phyloP scores from a whole-genome alignment of 2,113 vertebrate genomes.

The Heliornis fulica region DNA sequence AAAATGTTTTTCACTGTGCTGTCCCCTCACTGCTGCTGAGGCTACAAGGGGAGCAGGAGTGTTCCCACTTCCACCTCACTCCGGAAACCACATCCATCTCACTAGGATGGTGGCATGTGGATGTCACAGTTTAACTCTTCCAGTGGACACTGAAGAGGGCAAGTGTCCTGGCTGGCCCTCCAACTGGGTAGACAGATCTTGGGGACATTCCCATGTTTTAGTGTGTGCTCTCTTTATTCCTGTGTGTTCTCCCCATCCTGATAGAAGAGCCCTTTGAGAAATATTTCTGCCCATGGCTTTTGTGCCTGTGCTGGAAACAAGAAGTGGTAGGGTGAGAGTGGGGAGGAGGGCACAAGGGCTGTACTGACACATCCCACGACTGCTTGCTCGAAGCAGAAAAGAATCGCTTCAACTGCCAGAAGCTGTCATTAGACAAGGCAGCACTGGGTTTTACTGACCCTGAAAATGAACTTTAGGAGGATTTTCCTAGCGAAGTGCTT shows the following conservation, averaged over 20 bases:
- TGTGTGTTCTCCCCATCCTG: accelerated
- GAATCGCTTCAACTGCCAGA: neutral
- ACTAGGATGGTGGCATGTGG: neutral
- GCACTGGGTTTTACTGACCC: neutral
- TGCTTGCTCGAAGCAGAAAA: neutral
- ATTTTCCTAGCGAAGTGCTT: constrained; percentile 47
- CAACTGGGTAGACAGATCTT: neutral
- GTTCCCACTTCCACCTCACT: neutral
- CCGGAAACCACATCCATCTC: accelerated
- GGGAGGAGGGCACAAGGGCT: neutral
- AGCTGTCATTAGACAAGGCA: neutral
- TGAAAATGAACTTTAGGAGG: constrained; percentile 53
- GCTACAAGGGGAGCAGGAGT: neutral
- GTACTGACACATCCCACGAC: accelerated
- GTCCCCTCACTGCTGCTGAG: neutral
- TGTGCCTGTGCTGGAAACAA: neutral
- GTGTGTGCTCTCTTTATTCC: neutral
- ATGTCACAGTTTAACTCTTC: neutral
- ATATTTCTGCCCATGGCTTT: neutral
- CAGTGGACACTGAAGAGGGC: neutral
- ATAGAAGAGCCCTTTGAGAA: accelerated
- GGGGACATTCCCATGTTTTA: neutral
- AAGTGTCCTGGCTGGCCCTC: neutral
- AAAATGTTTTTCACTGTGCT: too few species aligned
- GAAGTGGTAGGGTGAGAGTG: neutral